Percentiles rank a stretch among this genome's conserved stretches.
These are phyloP conservation scores for Crotophaga sulcirostris DNA, from an alignment of 2,113 vertebrate genomes.

Conservation along the genomic window DNA sequence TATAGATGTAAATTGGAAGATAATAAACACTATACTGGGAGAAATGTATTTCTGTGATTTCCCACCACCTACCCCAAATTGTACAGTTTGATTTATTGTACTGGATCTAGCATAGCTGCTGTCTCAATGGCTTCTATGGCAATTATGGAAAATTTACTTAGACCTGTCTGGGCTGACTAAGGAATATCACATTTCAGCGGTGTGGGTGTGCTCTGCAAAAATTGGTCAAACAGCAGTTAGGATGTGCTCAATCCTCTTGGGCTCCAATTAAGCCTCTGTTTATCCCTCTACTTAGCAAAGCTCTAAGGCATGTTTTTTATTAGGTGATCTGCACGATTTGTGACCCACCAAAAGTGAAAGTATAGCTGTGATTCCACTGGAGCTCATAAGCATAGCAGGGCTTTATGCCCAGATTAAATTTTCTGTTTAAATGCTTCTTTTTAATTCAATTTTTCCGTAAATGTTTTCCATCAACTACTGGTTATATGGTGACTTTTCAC, in stretches of 20 bases:
- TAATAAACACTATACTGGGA: neutral
- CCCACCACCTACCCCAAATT: too few species aligned
- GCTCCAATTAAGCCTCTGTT: neutral
- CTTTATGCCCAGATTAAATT: neutral
- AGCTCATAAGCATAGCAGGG: too few species aligned
- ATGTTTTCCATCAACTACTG: neutral
- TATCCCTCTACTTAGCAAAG: neutral
- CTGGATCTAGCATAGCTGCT: neutral
- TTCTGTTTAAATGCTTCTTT: neutral
- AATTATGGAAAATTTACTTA: neutral
- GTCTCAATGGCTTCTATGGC: neutral
- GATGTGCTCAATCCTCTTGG: neutral
- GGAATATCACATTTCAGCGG: neutral
- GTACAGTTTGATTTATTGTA: neutral
- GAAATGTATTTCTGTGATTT: neutral
- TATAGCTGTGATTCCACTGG: accelerated
- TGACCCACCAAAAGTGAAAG: neutral
- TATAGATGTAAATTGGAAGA: neutral
- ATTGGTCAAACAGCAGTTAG: neutral
- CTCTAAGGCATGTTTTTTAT: neutral
- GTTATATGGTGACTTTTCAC: neutral
- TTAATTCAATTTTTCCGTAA: too few species aligned
- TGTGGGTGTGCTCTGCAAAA: neutral
- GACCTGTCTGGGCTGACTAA: neutral
- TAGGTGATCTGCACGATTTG: neutral